These are phyloP conservation scores for Mycogona germanica DNA, from an alignment of 2,888 invertebrate genomes.

Conservation along the genomic window DNA sequence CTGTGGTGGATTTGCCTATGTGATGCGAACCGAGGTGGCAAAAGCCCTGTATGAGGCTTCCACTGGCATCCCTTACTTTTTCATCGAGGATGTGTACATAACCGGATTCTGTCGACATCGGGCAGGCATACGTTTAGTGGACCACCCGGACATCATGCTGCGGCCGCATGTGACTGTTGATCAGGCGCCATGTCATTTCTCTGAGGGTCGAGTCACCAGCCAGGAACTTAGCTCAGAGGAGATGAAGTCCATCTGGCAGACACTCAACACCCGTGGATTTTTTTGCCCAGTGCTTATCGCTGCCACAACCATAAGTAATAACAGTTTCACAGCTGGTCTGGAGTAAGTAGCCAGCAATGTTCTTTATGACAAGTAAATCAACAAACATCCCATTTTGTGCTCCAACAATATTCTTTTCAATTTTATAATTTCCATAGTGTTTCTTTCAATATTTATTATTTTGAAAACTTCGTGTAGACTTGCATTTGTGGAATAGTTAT, in stretches of 20 bases:
- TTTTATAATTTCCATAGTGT: too few species aligned
- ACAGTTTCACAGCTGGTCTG: too few species aligned
- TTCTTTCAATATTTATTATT: too few species aligned
- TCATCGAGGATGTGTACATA: constrained; percentile 27
- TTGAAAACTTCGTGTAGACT: too few species aligned
- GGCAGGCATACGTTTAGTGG: constrained; percentile 21
- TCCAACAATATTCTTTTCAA: too few species aligned
- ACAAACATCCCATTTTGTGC: too few species aligned
- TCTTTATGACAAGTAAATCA: too few species aligned
- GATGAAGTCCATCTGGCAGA: constrained; percentile 23
- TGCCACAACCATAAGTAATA: not conserved
- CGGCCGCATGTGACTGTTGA: constrained; percentile 20
- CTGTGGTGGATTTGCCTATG: constrained; percentile 26
- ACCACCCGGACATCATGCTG: constrained; percentile 22
- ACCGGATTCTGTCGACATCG: constrained; percentile 27
- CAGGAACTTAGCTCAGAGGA: constrained; percentile 24
- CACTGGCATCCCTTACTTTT: constrained; percentile 24
- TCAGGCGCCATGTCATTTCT: constrained; percentile 18
- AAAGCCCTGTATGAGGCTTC: constrained; percentile 22
- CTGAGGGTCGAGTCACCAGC: constrained; percentile 24
- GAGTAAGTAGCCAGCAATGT: too few species aligned
- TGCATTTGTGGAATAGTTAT: too few species aligned
- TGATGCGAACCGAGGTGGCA: constrained; percentile 21
- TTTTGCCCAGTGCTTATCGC: constrained; percentile 22
- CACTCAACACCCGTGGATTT: constrained; percentile 25